Evolutionary conservation across 1,140 invertebrate genomes (phyloP).

Genomic region (Neodiprion lecontei): DNA sequence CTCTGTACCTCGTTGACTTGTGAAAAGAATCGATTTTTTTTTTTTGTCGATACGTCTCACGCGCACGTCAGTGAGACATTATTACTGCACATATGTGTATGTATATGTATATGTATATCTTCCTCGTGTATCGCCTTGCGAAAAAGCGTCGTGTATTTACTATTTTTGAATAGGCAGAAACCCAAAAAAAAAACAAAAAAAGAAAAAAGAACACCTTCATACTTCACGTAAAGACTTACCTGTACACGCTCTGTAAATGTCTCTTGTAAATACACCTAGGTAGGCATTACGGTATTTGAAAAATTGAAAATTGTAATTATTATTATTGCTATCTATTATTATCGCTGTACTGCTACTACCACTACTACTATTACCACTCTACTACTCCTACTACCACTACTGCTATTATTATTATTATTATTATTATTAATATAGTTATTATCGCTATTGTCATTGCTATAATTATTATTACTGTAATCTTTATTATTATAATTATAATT

Average conservation of each 20-base stretch:
- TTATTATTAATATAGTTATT: background rate
- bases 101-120: too few relatives aligned
- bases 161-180: too few relatives aligned
- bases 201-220: constrained; percentile 23
- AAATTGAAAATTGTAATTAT: constrained; percentile 31
- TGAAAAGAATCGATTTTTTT: too few relatives aligned
- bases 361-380: constrained; percentile 5
- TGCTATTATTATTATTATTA: background rate
- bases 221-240: constrained; percentile 35
- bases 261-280: constrained; percentile 61
- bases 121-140: too few relatives aligned
- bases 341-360: background rate
- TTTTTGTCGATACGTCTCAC: too few relatives aligned
- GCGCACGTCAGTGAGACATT: too few relatives aligned
- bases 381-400: background rate
- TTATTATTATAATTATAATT: background rate
- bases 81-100: too few relatives aligned
- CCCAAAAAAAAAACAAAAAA: background rate
- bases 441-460: background rate
- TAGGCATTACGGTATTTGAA: constrained; percentile 27
- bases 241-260: constrained; percentile 60
- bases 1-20: too few relatives aligned
- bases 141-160: too few relatives aligned
- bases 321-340: too few relatives aligned
- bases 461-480: background rate